Evolutionary conservation across 2,888 invertebrate genomes (phyloP).

Genomic region (Athrips mouffetella): DNA sequence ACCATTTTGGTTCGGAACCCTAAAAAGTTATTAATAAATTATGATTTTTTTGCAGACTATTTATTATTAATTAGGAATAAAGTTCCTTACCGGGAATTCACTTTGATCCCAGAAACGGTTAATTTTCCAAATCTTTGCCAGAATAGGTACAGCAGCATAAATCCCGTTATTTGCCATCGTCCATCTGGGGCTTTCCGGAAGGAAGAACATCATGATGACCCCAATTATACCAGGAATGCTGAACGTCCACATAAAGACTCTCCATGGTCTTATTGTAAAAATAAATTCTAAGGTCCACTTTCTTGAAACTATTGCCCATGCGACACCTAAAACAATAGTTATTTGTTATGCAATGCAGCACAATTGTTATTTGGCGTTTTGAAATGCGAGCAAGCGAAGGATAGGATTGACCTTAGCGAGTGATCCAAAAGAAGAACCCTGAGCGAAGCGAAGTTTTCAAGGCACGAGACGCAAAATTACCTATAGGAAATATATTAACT

Average conservation of each 20-base stretch:
- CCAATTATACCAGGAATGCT: not conserved
- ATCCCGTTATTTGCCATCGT: not conserved
- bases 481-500: too few relatives aligned
- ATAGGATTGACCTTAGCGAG: too few relatives aligned
- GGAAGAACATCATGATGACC: not conserved
- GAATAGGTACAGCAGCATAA: not conserved
- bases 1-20: too few relatives aligned
- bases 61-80: too few relatives aligned
- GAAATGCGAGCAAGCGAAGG: too few relatives aligned
- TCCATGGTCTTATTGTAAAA: not conserved
- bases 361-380: too few relatives aligned
- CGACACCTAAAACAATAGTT: not conserved
- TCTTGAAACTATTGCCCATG: not conserved
- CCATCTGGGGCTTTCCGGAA: conserved; percentile 5
- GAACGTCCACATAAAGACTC: conserved; percentile 9
- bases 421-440: too few relatives aligned
- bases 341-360: not conserved
- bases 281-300: not conserved
- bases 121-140: not conserved
- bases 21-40: too few relatives aligned
- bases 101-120: not conserved
- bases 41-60: too few relatives aligned
- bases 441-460: too few relatives aligned
- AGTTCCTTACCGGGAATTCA: not conserved
- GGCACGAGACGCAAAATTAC: too few relatives aligned